Base-by-base conservation (phyloP, 2,888 invertebrate genomes). In the Napeogenes sylphis region DNA sequence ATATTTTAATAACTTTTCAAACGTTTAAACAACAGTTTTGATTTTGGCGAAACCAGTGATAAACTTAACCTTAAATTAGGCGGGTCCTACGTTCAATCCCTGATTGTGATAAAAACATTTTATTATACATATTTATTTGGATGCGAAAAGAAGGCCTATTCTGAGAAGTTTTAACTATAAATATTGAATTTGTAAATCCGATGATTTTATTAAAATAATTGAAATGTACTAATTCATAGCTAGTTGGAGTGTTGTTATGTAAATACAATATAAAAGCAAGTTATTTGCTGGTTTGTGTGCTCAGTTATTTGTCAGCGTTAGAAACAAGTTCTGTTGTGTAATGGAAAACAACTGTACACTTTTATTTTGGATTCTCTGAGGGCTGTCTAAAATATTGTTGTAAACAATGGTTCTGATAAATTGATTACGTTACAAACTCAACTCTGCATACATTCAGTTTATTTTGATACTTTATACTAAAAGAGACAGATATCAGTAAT, bases 331-430 rank as follows among this genome's bases (percentile, higher is more conserved):
- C 42, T 77, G 76, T 80, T 82, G 76, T 80, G 79, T 79, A 79
- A 79, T 78, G 74, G 76, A 57, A 79, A 81, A 82, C 82, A 82
- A 82, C 82, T 77, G 76, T 73, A 73, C 73, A 68, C 75, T 79
- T 76, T 78, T 77, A 74, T 74, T 68, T 72, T 69, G 64, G 64
- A 68, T 64, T 65, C 69, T 68, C 61, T 59, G 63, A 68, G 68
- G 68, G 65, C 59, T 66, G 61, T 56, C 65, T 71, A 68, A 73
- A 68, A 67, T 63, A 51, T 51, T 10, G 64, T 63, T 59, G 63
- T 68, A 64, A 63, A 63, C 59, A 65, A 69, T 65, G 61, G 70
- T 60, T 63, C 56, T 61, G 63, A 65, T 66, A 70, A 67, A 68
- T 70, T 62, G 64, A 67, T 70, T 66, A 68, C 67, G 47, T 42